Evolutionary conservation across 2,797 vertebrate species (phyloP).

Genomic region (Spea hammondii): DNA sequence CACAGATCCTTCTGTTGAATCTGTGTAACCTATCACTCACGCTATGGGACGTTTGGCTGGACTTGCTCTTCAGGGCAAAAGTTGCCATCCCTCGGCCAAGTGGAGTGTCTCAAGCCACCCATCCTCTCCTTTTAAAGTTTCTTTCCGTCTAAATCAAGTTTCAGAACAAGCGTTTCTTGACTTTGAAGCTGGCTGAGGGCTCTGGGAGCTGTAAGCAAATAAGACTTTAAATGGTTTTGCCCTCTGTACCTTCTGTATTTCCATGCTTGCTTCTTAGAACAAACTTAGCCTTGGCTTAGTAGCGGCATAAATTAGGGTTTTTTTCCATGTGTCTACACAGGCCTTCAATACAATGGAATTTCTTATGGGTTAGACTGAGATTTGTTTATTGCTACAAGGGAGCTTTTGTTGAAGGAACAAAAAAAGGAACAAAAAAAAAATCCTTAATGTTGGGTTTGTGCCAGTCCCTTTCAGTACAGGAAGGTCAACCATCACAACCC

Average conservation of each 20-base stretch:
- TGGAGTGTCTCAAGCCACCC: too few relatives aligned
- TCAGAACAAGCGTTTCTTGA: too few relatives aligned
- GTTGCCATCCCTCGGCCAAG: too few relatives aligned
- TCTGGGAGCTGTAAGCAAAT: not conserved
- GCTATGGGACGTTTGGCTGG: too few relatives aligned
- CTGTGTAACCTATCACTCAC: too few relatives aligned
- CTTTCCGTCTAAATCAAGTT: too few relatives aligned
- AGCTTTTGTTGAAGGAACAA: conserved; percentile 59
- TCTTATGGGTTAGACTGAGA: conserved; percentile 57
- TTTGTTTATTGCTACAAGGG: conserved; percentile 59
- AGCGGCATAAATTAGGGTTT: conserved; percentile 13
- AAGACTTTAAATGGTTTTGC: too few relatives aligned
- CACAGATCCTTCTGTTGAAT: too few relatives aligned
- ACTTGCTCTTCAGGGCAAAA: too few relatives aligned
- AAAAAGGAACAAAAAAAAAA: conserved; percentile 48
- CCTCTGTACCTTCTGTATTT: not conserved
- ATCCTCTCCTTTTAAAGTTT: too few relatives aligned
- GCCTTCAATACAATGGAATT: conserved; percentile 57
- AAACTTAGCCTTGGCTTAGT: conserved; percentile 15
- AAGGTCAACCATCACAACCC: conserved; percentile 60
- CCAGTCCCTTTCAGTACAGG: conserved; percentile 61
- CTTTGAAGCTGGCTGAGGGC: not conserved
- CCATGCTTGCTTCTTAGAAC: not conserved
- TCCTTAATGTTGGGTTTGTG: conserved; percentile 63
- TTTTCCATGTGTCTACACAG: conserved; percentile 7